Evolutionary conservation across 2,888 invertebrate genomes (phyloP), one percentile per base, ranked within the genome.

Genomic region (Hemaris fuciformis): DNA sequence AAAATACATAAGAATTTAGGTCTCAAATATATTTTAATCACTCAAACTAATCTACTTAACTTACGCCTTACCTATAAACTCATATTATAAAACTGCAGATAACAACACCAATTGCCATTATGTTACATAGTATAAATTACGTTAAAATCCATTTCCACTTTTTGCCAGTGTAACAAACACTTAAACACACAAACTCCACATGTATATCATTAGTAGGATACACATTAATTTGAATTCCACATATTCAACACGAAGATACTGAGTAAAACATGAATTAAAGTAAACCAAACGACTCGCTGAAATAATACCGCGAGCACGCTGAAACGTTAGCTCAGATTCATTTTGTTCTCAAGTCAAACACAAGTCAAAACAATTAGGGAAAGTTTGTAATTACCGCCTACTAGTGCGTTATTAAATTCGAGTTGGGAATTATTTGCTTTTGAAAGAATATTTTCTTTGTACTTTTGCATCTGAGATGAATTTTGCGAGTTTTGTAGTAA

Each of bases 301-400:
- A 72, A 73, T 73, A 68, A 72, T 69, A 71, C 68, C n/a, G 8
- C n/a, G 38, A 38, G 38, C 38, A 8, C 66, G 64, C 5, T 66
- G 18, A 10, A 18, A 18, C 27, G 53, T 27, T 53, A 18, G 53
- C 31, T 53, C 53, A 73, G 75, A 80, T 78, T 74, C 74, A 76
- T 76, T 77, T 80, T 75, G 80, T 76, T 77, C 70, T 66, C 71
- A 77, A 80, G 77, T 77, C 70, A 73, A 76, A 79, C 79, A 79
- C 67, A 74, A 77, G 68, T 66, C 67, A 72, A 71, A 74, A 74
- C 73, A 73, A 74, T 77, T 74, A 76, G 76, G 70, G 75, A 74
- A 79, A 74, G 75, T 78, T 75, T 69, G 74, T 74, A 69, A 62
- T 63, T 70, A 65, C 61, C 67, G 66, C 59, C 18, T 42, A 56